Evolutionary conservation across 2,888 invertebrate species (phyloP), one percentile per base, ranked within the genome.

Genomic region (Tetanocera ferruginea): DNA sequence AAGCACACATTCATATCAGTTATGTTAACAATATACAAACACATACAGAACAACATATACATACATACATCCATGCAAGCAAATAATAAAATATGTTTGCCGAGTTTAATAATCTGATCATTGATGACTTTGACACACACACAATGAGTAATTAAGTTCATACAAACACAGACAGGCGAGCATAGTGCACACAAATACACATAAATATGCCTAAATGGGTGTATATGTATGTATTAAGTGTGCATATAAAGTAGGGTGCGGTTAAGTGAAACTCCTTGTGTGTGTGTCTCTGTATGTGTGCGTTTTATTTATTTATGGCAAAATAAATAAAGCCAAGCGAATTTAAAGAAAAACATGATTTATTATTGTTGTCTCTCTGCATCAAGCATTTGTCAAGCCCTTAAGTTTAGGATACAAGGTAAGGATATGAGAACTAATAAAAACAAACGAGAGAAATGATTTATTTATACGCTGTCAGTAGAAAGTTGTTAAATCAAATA

Each of bases 91-190:
- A 34, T 37, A 34, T 37, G 23, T 37, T 8, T 11, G 37, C 23
- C 11, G 17, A 67, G 23, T 11, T 67, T 37, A 67, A 67, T 67
- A 67, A 67, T 67, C 67, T 34, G 67, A 37, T 67, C 43, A 23
- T 8, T 23, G 67, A 67, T 67, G 67, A 67, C 14, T 43, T 43
- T 37, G 37, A 67, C 37, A 67, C 23, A 67, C 43, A 37, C n/a
- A 28, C 34, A 31, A 64, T 34, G 25, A 28, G 28, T 23, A 19
- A 55, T 55, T 55, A 55, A 55, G 55, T 19, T 55, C 19, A 23
- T 19, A 19, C 64, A 64, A 62, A 34, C 17, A 23, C 25, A 23
- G 19, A 1, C 55, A 19, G 57, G 64, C 31, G 1, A 31, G 64
- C 31, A n/a, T 8, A 31, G 34, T 31, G 64, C n/a, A 31, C 3